Evolutionary conservation across 2,113 vertebrate genomes (phyloP).

Genomic region (Mola mola): DNA sequence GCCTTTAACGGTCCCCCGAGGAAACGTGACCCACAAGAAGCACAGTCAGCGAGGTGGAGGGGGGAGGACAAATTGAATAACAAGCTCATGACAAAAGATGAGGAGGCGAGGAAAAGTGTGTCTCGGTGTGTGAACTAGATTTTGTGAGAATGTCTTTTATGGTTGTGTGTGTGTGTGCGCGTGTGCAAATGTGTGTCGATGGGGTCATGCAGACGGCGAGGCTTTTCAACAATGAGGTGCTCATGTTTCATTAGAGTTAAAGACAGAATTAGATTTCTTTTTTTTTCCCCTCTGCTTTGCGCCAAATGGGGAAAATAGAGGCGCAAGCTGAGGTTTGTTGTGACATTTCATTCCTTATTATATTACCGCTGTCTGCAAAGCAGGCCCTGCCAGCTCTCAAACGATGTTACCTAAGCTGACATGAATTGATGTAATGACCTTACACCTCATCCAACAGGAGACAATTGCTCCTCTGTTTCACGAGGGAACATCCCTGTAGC

Average conservation of each 20-base stretch:
- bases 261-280: conserved; percentile 11
- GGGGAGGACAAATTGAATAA: conserved; percentile 70
- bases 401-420: conserved; percentile 68
- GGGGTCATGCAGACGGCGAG: background rate
- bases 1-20: conserved; percentile 74
- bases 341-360: conserved; percentile 72
- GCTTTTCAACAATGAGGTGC: background rate
- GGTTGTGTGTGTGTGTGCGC: background rate
- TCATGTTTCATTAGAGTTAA: conserved; percentile 40
- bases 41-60: conserved; percentile 46
- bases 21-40: conserved; percentile 65
- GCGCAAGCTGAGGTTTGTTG: conserved; percentile 49
- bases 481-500: conserved; percentile 15
- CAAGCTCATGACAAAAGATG: conserved; percentile 56
- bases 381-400: conserved; percentile 41
- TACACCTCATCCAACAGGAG: conserved; percentile 47
- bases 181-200: background rate
- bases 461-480: conserved; percentile 33
- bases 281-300: background rate
- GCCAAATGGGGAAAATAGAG: conserved; percentile 8
- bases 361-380: conserved; percentile 60
- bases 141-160: background rate
- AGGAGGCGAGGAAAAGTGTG: conserved; percentile 22
- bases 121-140: conserved; percentile 6
- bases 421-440: conserved; percentile 73